A percentile compares a stretch with the other conserved stretches of the same genome.
Conservation (phyloP, 1,140 invertebrate genomes). For the Myzus persicae region DNA sequence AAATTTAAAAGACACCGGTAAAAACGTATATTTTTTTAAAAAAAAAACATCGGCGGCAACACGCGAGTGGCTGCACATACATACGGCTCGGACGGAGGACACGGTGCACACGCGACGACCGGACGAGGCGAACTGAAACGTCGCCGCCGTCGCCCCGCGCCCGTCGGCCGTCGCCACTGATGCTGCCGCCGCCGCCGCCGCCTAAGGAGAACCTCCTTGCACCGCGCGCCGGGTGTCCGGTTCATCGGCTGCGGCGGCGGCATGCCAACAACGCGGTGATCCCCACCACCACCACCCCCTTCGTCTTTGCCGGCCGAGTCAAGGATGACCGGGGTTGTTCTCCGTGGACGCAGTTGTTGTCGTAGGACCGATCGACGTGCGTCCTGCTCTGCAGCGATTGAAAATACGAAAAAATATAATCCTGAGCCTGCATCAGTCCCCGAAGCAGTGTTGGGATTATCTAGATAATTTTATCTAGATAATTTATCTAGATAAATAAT, state of each 20-base stretch:
- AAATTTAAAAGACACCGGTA: background rate
- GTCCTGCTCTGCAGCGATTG: background rate
- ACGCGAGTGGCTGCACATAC: background rate
- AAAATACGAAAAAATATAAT: background rate
- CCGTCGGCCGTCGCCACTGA: background rate
- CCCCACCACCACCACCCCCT: background rate
- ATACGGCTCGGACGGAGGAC: background rate
- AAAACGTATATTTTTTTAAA: background rate
- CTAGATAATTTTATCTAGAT: too few relatives aligned
- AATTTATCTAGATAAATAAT: too few relatives aligned
- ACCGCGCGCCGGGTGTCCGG: conserved; percentile 26
- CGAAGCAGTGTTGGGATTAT: too few relatives aligned
- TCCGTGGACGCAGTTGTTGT: background rate
- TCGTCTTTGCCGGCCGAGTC: background rate
- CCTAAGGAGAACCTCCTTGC: background rate
- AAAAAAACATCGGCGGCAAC: background rate
- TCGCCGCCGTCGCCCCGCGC: background rate
- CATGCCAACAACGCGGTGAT: background rate
- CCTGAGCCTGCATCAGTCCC: too few relatives aligned
- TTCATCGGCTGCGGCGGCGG: background rate
- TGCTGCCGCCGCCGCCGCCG: background rate
- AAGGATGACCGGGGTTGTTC: background rate
- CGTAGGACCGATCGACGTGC: background rate
- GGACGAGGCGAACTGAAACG: conserved; percentile 21
- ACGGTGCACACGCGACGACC: background rate